Evolutionary conservation across 1,140 invertebrate species (phyloP), one percentile per base, ranked within the genome.

Genomic region (Aricia agestis): DNA sequence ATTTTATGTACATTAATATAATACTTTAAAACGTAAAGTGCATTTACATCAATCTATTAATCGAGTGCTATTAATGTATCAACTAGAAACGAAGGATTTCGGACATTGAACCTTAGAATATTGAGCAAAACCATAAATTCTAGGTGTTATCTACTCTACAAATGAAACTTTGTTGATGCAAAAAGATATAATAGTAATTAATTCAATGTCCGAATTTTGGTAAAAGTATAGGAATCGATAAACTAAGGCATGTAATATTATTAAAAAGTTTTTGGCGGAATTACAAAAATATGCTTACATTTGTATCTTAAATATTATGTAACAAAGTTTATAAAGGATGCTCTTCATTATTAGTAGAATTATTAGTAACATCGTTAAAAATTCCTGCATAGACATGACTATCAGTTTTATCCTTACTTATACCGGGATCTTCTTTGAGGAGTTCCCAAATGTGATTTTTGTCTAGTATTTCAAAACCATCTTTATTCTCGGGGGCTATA

Each of bases 401-500:
- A 45, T 89, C 85, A 70, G 87, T 75, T 79, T 87, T 89, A n/a
- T 76, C 68, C 42, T 75, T 70, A 73, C 84, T 84, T 45, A 72
- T 42, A 71, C 85, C 79, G 10, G 86, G 76, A 41, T 79, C 93
- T 84, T 94, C 93, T 77, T 93, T 93, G 7, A 94, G 83, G 72
- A 94, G 82, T 63, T 93, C 93, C 93, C 93, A 94, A 36, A 94
- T 77, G 74, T 91, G 91, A 71, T 93, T 93, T 77, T 93, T 93
- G 73, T 94, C 92, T 58, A 94, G 79, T 67, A 94, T 91, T 68
- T 93, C 90, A 70, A 93, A 93, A 42, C 93, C 87, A 76, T 91
- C 92, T 74, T 89, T 93, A 72, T 92, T 92, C 85, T 92, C 92
- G 4, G 93, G 92, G 4, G 91, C 82, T 71, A 90, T 87, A 67